Conservation (phyloP, 2,888 invertebrate genomes). For the Agonopterix heracliana region DNA sequence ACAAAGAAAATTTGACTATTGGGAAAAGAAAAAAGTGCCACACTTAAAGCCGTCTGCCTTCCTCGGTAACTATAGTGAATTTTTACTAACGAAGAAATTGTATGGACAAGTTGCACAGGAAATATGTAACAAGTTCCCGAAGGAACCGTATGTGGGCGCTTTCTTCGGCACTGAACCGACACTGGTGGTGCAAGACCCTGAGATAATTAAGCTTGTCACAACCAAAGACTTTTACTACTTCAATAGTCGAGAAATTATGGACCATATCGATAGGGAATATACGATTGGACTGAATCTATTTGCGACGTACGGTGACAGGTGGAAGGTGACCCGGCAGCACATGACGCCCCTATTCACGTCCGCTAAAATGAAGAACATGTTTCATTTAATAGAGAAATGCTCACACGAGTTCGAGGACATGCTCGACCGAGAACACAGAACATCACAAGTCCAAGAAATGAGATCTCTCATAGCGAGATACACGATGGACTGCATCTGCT, state of each 20-base stretch:
- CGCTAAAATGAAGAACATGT: conserved; percentile 15
- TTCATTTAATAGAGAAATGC: conserved; percentile 36
- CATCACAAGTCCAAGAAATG: conserved; percentile 21
- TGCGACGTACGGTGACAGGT: conserved; percentile 39
- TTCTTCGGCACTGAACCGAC: conserved; percentile 27
- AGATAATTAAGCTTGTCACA: conserved; percentile 26
- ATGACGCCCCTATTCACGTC: conserved; percentile 49
- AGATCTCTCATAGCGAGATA: conserved; percentile 33
- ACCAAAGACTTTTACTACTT: conserved; percentile 31
- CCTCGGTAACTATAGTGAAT: not conserved
- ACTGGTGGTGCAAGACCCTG: conserved; percentile 32
- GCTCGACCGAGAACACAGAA: conserved; percentile 25
- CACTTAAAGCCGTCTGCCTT: not conserved
- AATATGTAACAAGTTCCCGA: conserved; percentile 23
- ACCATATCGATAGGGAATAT: conserved; percentile 32
- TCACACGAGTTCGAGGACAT: conserved; percentile 30
- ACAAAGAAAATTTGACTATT: not conserved
- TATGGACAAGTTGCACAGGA: conserved; percentile 11
- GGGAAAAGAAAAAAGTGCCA: not conserved
- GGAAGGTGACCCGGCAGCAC: conserved; percentile 52
- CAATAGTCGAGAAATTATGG: conserved; percentile 26
- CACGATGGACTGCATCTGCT: conserved; percentile 40
- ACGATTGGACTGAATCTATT: conserved; percentile 36
- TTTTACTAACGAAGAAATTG: conserved; percentile 8
- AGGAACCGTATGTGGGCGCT: conserved; percentile 27